Base-by-base conservation (phyloP, 2,797 vertebrate genomes). In the Enteromius argenteus region DNA sequence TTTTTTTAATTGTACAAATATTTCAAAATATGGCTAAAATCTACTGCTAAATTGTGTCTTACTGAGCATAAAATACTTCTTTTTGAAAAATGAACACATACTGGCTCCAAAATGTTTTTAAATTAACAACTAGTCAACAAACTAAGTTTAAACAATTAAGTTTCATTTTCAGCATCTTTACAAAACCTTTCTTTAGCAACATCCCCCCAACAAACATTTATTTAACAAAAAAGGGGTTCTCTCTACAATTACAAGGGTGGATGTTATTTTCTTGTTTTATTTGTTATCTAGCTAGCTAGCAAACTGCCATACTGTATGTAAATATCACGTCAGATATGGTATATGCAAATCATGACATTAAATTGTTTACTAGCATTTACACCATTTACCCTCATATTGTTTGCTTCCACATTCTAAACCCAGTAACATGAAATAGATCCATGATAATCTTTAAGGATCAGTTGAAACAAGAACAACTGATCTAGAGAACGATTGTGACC, bases 391-490 rank as follows among this genome's bases (percentile, higher is more conserved):
- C 30, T 56, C 30, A 19, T 53, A 37, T 37, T 14, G 30, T 74
- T 37, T 21, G 21, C 30, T 74, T 74, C 19, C 30, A 35, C 30
- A 27, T 42, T 76, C 35, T 76, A 42, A 62, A 27, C 37, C n/a
- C 23, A 44, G n/a, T 32, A 64, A 44, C 19, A 15, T 10, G 39
- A 64, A 78, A 30, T 5, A 44, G 5, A 78, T 79, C 27, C 11
- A n/a, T n/a, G 56, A 73, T 46, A 49, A 64, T 82, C 69, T 64
- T 74, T 15, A 5, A 49, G 56, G 56, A 82, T 74, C 27, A 46
- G 6, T 17, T 44, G 13, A 74, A 82, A 82, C 42, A 37, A 62
- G 13, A 62, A 32, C 30, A 62, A 44, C 39, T 64, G 44, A 51
- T 53, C 23, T 64, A 42, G 27, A 46, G 58, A 66, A 66, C 3